Evolutionary conservation across 2,797 vertebrate species (phyloP), one percentile per base, ranked within the genome.

Genomic region (Typhlichthys subterraneus): DNA sequence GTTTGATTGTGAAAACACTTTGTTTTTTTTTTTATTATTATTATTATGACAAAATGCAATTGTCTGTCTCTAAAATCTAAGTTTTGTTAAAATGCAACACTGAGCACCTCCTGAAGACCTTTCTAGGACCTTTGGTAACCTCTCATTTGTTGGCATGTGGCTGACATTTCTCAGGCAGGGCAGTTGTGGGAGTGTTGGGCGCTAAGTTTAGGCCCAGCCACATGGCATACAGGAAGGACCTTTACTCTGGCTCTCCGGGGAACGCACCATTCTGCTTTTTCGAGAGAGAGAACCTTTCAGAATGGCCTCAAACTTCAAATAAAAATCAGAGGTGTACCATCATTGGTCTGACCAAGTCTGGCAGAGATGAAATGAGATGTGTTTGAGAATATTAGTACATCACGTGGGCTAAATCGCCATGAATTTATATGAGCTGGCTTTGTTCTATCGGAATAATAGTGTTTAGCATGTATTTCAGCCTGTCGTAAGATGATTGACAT

Each of bases 81-180:
- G 65, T 61, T 48, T 33, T 70, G 67, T 77, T 33, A 65, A 70
- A 69, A 31, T 61, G 53, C 19, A 61, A 64, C 65, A 50, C 23
- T 10, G 69, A 70, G 61, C 53, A 45, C 77, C 82, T 85, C 79
- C 69, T 61, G 79, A 75, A 82, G 82, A 75, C 75, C 67, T 53
- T 76, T 62, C 73, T 48, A 67, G 76, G 63, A 72, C 63, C 61
- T 78, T 82, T 77, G 58, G 55, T 68, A 75, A 61, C 58, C 72
- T 83, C 81, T 83, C 75, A 82, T 85, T 70, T 74, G 61, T 69
- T 53, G 23, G 63, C 13, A 45, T 17, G 42, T 68, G 12, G 23
- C 72, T 82, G 83, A 85, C 84, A 85, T 83, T 85, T 85, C 70
- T 64, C 63, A 19, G 73, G 53, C 69, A 73, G 79, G 51, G 72